phyloP scores from a whole-genome alignment of 2,888 invertebrate genomes.

The Belgica antarctica region DNA sequence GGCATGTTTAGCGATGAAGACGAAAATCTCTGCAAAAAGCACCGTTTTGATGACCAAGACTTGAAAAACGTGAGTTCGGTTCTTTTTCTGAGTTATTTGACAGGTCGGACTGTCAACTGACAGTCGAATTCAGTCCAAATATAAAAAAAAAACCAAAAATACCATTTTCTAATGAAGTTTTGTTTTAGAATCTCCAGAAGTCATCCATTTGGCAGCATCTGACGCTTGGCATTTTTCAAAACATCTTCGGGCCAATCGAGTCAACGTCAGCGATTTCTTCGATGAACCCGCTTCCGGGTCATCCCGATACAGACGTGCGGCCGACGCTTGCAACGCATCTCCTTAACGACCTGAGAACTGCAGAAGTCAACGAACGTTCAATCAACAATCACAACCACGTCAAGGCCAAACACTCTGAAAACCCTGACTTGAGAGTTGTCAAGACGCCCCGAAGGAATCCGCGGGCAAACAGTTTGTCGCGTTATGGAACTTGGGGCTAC shows the following conservation, averaged over 20 bases:
- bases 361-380: slow-evolving; percentile 12
- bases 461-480: slow-evolving; percentile 61
- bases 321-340: slow-evolving; percentile 29
- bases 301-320: slow-evolving; percentile 29
- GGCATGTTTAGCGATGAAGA: slow-evolving; percentile 59
- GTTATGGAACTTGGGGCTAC: slow-evolving; percentile 73
- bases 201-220: slow-evolving; percentile 51
- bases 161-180: no score
- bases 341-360: slow-evolving; percentile 24
- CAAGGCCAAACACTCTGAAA: slow-evolving; percentile 43
- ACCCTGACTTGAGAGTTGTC: slow-evolving; percentile 42
- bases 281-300: slow-evolving; percentile 26
- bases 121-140: neutral
- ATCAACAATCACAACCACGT: slow-evolving; percentile 16
- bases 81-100: neutral
- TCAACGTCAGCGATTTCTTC: slow-evolving; percentile 41
- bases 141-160: no score
- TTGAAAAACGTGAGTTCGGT: slow-evolving; percentile 32
- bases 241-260: slow-evolving; percentile 50
- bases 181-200: slow-evolving; percentile 12
- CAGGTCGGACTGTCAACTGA: no score
- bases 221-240: slow-evolving; percentile 53
- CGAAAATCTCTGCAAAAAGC: slow-evolving; percentile 49
- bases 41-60: slow-evolving; percentile 26
- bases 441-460: slow-evolving; percentile 48